Percentiles rank a stretch among this genome's conserved stretches.
phyloP scores from a whole-genome alignment of 2,113 vertebrate genomes.

The Nothocercus nigrocapillus region DNA sequence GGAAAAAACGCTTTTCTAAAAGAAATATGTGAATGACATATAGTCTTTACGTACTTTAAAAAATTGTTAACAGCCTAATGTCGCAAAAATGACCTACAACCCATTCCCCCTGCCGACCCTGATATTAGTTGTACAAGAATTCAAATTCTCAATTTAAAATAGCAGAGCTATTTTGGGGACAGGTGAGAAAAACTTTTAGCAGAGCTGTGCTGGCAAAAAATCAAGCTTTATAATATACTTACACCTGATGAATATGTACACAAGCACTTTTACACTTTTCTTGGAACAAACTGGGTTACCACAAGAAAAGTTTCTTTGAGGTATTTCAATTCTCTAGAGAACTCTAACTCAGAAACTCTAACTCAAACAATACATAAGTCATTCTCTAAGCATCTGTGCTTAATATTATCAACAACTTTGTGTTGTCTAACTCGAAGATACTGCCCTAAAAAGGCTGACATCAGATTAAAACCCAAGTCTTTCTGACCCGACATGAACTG shows the following conservation, averaged over 20 bases:
- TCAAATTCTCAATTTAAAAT: background rate
- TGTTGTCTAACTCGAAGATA: background rate
- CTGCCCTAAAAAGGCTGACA: background rate
- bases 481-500: background rate
- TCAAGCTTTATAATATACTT: background rate
- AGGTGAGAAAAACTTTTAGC: background rate
- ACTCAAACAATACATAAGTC: background rate
- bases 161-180: background rate
- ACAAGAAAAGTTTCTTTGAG: background rate
- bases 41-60: background rate
- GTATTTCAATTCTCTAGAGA: background rate
- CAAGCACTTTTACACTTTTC: background rate
- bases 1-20: background rate
- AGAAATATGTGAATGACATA: background rate
- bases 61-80: background rate
- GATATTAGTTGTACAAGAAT: background rate
- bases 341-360: background rate
- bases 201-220: background rate
- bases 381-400: background rate
- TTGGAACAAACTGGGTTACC: background rate
- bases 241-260: background rate
- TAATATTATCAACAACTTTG: background rate
- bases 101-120: background rate
- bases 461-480: background rate
- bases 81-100: background rate